Percentiles rank a stretch among this genome's conserved stretches.
phyloP scores from a whole-genome alignment of 2,888 invertebrate genomes.

The Gortyna flavago region DNA sequence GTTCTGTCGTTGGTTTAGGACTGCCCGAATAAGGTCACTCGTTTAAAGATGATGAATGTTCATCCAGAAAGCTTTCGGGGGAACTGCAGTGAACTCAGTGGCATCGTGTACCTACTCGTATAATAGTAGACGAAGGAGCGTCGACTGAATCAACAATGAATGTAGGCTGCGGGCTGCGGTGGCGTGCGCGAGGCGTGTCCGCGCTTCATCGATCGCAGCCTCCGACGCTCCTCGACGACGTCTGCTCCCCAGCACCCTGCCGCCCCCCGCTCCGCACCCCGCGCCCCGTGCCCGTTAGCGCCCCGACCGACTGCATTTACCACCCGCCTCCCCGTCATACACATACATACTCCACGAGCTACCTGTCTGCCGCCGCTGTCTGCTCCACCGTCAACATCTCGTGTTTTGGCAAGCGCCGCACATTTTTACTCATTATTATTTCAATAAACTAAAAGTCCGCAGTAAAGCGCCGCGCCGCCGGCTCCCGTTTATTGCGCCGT shows the following conservation, averaged over 20 bases:
- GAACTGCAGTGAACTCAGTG: constrained; percentile 36
- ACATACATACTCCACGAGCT: constrained; percentile 73
- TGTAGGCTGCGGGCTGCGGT: constrained; percentile 78
- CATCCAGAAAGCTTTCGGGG: constrained; percentile 39
- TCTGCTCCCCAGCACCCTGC: constrained; percentile 79
- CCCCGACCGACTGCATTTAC: constrained; percentile 90
- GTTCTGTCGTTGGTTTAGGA: constrained; percentile 37
- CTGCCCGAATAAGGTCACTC: constrained; percentile 53
- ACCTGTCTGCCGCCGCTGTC: constrained; percentile 80
- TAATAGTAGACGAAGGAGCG: constrained; percentile 68
- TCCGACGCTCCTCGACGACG: constrained; percentile 89
- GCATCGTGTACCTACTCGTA: constrained; percentile 29
- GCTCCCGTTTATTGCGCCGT: constrained; percentile 70
- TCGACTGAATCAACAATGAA: constrained; percentile 84
- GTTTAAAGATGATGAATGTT: constrained; percentile 64
- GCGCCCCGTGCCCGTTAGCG: constrained; percentile 86
- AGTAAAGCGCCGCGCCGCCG: constrained; percentile 63
- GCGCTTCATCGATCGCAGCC: constrained; percentile 90
- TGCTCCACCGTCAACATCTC: constrained; percentile 69
- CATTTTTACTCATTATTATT: constrained; percentile 68
- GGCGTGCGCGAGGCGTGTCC: constrained; percentile 89
- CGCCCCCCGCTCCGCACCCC: constrained; percentile 54
- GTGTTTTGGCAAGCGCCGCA: constrained; percentile 73
- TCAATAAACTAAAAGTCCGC: constrained; percentile 60
- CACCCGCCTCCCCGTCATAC: constrained; percentile 83